These are phyloP conservation scores for Hapalemur alaotrensis DNA, from an alignment of 2,797 vertebrate species.

Conservation along the genomic window DNA sequence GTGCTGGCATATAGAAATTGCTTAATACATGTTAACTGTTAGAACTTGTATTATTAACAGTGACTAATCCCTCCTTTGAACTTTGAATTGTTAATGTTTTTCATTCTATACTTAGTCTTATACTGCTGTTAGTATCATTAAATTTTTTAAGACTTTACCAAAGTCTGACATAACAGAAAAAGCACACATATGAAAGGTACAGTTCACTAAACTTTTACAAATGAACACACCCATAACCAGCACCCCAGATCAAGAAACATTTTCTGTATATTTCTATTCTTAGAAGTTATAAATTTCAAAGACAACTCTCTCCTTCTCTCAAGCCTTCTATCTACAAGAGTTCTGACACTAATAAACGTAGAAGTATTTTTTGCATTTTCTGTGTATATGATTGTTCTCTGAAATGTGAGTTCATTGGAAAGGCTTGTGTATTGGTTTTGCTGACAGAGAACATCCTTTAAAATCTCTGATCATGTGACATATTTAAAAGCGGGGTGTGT, in stretches of 20 bases:
- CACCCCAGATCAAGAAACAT: constrained; percentile 35
- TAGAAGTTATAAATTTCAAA: constrained; percentile 52
- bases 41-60: constrained; percentile 20
- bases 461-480: background rate
- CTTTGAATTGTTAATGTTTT: constrained; percentile 2
- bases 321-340: background rate
- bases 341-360: background rate
- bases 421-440: background rate
- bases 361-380: constrained; percentile 13
- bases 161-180: constrained; percentile 31
- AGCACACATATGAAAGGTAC: background rate
- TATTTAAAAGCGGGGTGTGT: background rate
- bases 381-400: constrained; percentile 18
- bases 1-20: constrained; percentile 1
- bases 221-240: constrained; percentile 7
- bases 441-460: constrained; percentile 6
- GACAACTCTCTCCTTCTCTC: background rate
- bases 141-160: background rate
- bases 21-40: constrained; percentile 16
- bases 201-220: constrained; percentile 25
- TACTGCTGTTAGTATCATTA: constrained; percentile 17
- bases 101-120: background rate
- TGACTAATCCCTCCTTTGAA: constrained; percentile 10
- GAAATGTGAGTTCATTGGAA: background rate
- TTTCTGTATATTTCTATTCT: constrained; percentile 58